Base-by-base conservation (phyloP, 2,888 invertebrate genomes). In the Ophion ventricosus region DNA sequence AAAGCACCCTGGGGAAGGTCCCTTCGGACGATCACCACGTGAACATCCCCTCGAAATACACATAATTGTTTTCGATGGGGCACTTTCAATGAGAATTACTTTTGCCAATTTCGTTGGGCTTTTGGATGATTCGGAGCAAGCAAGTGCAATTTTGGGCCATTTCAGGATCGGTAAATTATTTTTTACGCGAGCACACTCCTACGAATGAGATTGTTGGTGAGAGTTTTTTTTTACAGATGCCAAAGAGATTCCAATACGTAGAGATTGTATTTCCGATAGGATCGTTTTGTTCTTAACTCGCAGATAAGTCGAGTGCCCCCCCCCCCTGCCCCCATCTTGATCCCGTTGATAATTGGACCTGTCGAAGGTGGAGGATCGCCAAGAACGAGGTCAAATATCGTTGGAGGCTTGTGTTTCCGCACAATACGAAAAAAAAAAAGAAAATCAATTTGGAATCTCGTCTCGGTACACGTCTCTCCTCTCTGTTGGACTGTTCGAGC, bases 391-490 rank as follows among this genome's bases (percentile, higher is more conserved):
- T 67, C 49, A 17, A 49, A 0, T 2, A 20, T 49, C 25, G 25
- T 67, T 14, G 67, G 17, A 14, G 14, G 49, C 35, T 5, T 35
- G 35, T 49, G 49, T 17, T 49, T 17, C 49, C 49, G 17, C 17
- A 14, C 14, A 49, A 49, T 49, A 49, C 49, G 49, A 49, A 49
- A 78, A 63, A 78, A n/a, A n/a, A n/a, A n/a, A n/a, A n/a, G n/a
- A n/a, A n/a, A 49, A 77, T 61, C 61, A 61, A 57, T 57, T 54
- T 29, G 69, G 17, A 69, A 66, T 69, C 69, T 61, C 61, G 29
- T 49, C 66, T 69, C 57, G 17, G n/a, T 43, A 20, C 67, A 23
- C 23, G 67, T 67, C 26, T 17, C n/a, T 35, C 49, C 14, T 3
- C 17, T 17, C 49, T 2, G 17, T 49, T 25, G 23, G 66, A n/a